phyloP scores from a whole-genome alignment of 2,888 invertebrate species.

The Eilema caniola region DNA sequence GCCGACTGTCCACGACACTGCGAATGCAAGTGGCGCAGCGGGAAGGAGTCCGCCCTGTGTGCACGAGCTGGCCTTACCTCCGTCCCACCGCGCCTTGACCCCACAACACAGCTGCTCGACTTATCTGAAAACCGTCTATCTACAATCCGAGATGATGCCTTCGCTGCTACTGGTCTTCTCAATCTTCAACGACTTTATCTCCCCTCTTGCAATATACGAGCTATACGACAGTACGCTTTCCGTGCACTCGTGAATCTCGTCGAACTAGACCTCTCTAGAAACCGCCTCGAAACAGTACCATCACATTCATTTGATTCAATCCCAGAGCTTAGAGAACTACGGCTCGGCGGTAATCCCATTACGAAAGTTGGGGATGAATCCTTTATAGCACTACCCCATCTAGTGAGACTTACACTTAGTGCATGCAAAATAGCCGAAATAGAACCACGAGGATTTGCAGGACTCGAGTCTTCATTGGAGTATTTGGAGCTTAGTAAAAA shows the following conservation, averaged over 20 bases:
- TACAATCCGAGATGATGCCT: constrained; percentile 90
- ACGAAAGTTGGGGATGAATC: constrained; percentile 90
- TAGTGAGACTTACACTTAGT: constrained; percentile 91
- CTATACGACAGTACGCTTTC: constrained; percentile 91
- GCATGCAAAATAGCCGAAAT: constrained; percentile 90
- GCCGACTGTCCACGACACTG: constrained; percentile 92
- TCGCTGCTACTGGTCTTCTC: constrained; percentile 91
- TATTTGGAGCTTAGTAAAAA: constrained; percentile 93
- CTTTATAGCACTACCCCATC: constrained; percentile 88
- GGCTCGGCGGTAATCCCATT: constrained; percentile 92
- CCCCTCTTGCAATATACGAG: constrained; percentile 89
- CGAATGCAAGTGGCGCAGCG: constrained; percentile 96
- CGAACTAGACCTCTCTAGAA: constrained; percentile 93
- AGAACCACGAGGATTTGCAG: constrained; percentile 90
- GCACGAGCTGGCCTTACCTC: constrained; percentile 91
- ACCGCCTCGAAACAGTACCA: constrained; percentile 89
- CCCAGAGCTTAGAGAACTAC: constrained; percentile 91
- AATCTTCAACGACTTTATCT: constrained; percentile 94
- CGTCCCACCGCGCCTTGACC: constrained; percentile 91
- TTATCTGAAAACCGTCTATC: constrained; percentile 91
- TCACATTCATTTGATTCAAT: constrained; percentile 91
- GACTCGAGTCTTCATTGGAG: constrained; percentile 90
- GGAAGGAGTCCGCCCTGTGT: constrained; percentile 94
- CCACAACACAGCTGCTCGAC: constrained; percentile 93
- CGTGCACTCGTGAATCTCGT: constrained; percentile 93